Evolutionary conservation across 1,140 invertebrate genomes (phyloP).

Genomic region (Dendrolimus kikuchii): DNA sequence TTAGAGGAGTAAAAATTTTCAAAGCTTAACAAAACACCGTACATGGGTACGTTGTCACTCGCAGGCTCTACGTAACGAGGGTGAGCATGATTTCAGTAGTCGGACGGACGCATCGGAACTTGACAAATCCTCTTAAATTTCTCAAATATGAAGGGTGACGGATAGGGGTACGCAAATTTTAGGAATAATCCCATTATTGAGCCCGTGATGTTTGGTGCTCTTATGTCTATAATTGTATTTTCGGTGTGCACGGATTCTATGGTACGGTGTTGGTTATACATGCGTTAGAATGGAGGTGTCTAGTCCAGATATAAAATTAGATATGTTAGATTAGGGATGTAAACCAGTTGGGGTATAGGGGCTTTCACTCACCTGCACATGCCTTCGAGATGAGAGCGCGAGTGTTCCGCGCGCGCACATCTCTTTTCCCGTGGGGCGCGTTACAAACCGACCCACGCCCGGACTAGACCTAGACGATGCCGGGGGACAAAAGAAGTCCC

Average conservation of each 20-base stretch:
- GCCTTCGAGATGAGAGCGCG: too few species aligned
- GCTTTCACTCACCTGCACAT: too few species aligned
- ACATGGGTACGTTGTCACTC: slow-evolving; percentile 20
- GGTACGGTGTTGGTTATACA: not conserved
- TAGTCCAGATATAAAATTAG: too few species aligned
- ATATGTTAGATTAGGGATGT: too few species aligned
- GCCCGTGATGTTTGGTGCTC: slow-evolving; percentile 4
- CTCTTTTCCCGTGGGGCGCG: too few species aligned
- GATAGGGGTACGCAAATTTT: slow-evolving; percentile 21
- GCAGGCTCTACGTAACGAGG: slow-evolving; percentile 25
- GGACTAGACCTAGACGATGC: too few species aligned
- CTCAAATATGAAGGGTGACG: slow-evolving; percentile 18
- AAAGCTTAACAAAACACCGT: slow-evolving; percentile 3
- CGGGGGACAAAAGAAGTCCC: too few species aligned
- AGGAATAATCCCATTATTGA: slow-evolving; percentile 28
- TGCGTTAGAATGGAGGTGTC: too few species aligned
- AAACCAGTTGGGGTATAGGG: too few species aligned
- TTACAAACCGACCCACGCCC: too few species aligned
- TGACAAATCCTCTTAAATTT: slow-evolving; percentile 42
- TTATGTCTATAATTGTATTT: slow-evolving; percentile 1
- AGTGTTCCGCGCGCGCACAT: too few species aligned
- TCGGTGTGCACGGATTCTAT: not conserved
- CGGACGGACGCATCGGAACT: slow-evolving; percentile 23
- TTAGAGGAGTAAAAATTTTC: slow-evolving; percentile 11
- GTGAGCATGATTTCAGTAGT: slow-evolving; percentile 29